phyloP scores from a whole-genome alignment of 2,888 invertebrate genomes.

The Drosophila diplacantha region DNA sequence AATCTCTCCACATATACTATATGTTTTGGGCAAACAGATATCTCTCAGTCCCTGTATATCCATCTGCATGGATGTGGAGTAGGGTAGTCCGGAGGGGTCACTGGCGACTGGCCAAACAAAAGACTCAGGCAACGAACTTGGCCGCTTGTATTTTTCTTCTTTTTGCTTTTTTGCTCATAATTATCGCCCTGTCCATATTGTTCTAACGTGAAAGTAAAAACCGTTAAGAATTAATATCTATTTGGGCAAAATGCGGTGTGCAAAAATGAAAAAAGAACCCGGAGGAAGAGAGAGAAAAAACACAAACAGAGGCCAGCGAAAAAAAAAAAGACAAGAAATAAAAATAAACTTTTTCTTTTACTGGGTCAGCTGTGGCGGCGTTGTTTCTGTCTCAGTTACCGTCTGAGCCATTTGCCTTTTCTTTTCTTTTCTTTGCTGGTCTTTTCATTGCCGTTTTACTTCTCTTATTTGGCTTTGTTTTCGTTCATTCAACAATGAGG shows the following conservation, averaged over 20 bases:
- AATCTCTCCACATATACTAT: slow-evolving; percentile 38
- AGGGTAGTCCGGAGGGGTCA: slow-evolving; percentile 33
- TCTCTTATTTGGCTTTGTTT: slow-evolving; percentile 26
- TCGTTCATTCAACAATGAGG: slow-evolving; percentile 35
- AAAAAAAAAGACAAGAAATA: slow-evolving; percentile 34
- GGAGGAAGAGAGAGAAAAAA: background rate
- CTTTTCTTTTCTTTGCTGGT: slow-evolving; percentile 21
- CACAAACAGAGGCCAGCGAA: slow-evolving; percentile 24
- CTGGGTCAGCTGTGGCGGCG: slow-evolving; percentile 55
- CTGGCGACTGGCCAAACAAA: slow-evolving; percentile 16
- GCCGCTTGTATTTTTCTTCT: slow-evolving; percentile 11
- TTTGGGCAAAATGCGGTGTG: slow-evolving; percentile 51
- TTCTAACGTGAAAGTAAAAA: slow-evolving; percentile 72
- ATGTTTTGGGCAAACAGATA: slow-evolving; percentile 10
- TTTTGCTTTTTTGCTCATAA: slow-evolving; percentile 40
- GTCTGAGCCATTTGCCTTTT: slow-evolving; percentile 48
- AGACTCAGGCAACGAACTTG: slow-evolving; percentile 26
- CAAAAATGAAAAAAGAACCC: slow-evolving; percentile 12
- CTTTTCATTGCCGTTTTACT: slow-evolving; percentile 4
- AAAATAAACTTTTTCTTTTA: slow-evolving; percentile 71
- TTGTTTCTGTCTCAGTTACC: slow-evolving; percentile 34
- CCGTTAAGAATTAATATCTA: slow-evolving; percentile 72
- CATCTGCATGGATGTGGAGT: slow-evolving; percentile 38
- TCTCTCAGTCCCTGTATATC: background rate
- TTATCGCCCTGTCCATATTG: slow-evolving; percentile 71